Evolutionary conservation across 1,140 invertebrate genomes (phyloP).

Genomic region (Lepidurus arcticus): DNA sequence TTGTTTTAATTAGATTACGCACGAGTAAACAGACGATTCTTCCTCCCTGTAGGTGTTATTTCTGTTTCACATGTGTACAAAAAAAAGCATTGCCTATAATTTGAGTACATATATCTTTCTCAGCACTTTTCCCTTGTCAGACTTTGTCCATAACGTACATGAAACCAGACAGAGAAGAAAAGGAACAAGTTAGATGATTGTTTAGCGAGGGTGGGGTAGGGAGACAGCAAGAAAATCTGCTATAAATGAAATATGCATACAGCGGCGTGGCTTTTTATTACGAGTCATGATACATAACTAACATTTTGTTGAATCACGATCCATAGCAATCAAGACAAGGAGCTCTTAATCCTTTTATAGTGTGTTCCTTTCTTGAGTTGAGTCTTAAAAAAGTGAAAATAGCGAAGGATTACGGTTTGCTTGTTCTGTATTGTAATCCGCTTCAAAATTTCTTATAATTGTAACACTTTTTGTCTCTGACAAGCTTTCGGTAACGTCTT

Average conservation of each 20-base stretch:
- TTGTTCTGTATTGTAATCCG: constrained; percentile 10
- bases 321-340: not conserved
- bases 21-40: too few species aligned
- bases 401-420: not conserved
- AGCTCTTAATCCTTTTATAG: not conserved
- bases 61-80: too few species aligned
- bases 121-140: not conserved
- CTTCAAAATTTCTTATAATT: not conserved
- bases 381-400: not conserved
- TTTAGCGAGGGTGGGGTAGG: not conserved
- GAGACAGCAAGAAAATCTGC: not conserved
- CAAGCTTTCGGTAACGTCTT: not conserved
- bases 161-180: not conserved
- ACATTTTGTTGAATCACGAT: constrained; percentile 9
- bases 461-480: not conserved
- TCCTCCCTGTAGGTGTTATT: too few species aligned
- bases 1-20: too few species aligned
- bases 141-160: not conserved
- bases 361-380: not conserved
- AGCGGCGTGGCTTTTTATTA: not conserved
- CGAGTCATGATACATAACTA: not conserved
- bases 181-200: not conserved
- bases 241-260: not conserved
- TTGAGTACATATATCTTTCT: not conserved
- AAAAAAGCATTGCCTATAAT: too few species aligned